Base-by-base conservation (phyloP, 2,888 invertebrate genomes). In the Marasmarcha lunaedactyla region DNA sequence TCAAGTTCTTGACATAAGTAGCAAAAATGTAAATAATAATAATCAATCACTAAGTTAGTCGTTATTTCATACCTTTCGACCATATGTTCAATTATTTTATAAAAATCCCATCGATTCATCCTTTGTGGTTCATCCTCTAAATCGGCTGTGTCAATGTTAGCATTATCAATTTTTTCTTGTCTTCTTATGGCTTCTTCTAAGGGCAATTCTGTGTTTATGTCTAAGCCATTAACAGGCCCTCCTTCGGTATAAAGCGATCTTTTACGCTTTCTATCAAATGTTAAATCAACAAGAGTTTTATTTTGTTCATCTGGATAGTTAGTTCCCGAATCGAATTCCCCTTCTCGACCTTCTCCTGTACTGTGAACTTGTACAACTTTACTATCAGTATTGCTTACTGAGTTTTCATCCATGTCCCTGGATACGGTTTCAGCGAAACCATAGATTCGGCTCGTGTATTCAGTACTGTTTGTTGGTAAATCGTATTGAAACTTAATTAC, bases 401-500 rank as follows among this genome's bases (percentile, higher is more conserved):
- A 4, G 2, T 64, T 55, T 25, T 54, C 67, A 7, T 68, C 59
- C 63, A 79, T 81, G 38, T 77, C 78, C 53, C 81, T 68, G 2
- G 77, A 73, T 2, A 81, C 61, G 1, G 79, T 79, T 5, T 65
- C 60, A 9, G 61, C 73, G 36, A 79, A 83, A 1, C 81, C 81
- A 41, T 74, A 79, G 36, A 79, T 81, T 52, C 83, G 70, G 41
- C 78, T 76, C 1, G 87, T 87, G 49, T 86, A 87, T 55, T 85
- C 79, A 1, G 85, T 67, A 49, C 86, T 85, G 54, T 90, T 90
- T 39, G 85, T 86, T 4, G 90, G 90, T 43, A 90, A 63, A 45
- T 86, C 77, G 64, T 89, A 90, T 62, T 88, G 89, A 46, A 89
- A 87, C 63, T 90, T 90, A 15, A 89, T 84, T 12, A 89, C 89